phyloP scores from a whole-genome alignment of 2,797 vertebrate genomes.

The Percopsis omiscomaycus region DNA sequence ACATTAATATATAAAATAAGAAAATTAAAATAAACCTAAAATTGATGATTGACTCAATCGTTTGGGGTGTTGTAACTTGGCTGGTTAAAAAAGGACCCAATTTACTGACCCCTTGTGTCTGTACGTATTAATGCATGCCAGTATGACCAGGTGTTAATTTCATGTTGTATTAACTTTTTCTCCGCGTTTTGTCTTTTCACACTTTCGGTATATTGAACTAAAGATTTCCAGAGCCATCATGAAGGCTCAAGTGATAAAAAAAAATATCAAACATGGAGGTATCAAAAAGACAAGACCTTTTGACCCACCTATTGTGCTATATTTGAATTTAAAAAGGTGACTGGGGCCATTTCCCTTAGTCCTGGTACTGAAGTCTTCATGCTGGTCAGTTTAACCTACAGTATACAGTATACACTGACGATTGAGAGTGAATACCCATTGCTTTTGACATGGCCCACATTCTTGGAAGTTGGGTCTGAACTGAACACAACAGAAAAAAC shows the following conservation, averaged over 20 bases:
- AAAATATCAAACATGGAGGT: constrained; percentile 9
- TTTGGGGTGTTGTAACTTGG: not conserved
- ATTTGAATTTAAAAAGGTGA: constrained; percentile 31
- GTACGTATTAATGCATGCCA: constrained; percentile 14
- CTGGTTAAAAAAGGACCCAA: constrained; percentile 5
- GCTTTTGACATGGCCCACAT: constrained; percentile 21
- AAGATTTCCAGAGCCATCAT: constrained; percentile 9
- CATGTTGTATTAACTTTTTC: not conserved
- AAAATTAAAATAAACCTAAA: constrained; percentile 37
- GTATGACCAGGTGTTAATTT: constrained; percentile 10
- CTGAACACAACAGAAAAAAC: constrained; percentile 10
- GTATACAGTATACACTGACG: constrained; percentile 1
- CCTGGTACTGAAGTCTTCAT: constrained; percentile 18
- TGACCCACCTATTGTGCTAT: constrained; percentile 6
- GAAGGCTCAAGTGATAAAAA: constrained; percentile 18
- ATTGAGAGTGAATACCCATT: not conserved
- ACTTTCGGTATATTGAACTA: constrained; percentile 14
- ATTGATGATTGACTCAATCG: not conserved
- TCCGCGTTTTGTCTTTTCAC: constrained; percentile 10
- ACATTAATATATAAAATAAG: constrained; percentile 27
- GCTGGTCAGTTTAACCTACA: constrained; percentile 6
- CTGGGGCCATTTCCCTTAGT: constrained; percentile 6
- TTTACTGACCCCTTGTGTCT: constrained; percentile 40
- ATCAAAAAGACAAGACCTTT: constrained; percentile 23
- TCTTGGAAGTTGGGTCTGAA: constrained; percentile 20